Conservation (phyloP, 2,113 vertebrate genomes). For the Elgaria multicarinata region DNA sequence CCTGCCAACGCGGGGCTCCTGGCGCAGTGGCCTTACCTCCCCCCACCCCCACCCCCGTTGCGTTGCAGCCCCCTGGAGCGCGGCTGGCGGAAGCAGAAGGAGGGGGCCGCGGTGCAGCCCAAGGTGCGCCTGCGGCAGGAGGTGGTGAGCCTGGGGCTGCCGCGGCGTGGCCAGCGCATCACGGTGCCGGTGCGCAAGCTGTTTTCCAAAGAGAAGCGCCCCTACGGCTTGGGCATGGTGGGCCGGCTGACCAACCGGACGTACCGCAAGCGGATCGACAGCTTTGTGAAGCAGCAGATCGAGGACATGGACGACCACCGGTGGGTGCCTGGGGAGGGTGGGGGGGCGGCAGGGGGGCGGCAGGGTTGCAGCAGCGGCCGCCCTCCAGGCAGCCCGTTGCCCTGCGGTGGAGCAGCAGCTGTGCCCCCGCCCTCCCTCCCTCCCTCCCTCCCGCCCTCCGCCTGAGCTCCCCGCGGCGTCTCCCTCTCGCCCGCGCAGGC, state of each 20-base stretch:
- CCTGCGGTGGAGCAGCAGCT: background rate
- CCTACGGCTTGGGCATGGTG: slow-evolving; percentile 96
- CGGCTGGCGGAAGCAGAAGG: slow-evolving; percentile 96
- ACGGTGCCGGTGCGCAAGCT: slow-evolving; percentile 93
- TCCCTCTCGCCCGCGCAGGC: slow-evolving; percentile 75
- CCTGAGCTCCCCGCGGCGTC: background rate
- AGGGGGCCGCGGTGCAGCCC: slow-evolving; percentile 84
- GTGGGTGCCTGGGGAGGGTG: slow-evolving; percentile 61
- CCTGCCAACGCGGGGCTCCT: fast-evolving
- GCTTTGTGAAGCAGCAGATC: slow-evolving; percentile 95
- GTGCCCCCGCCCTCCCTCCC: too few species aligned
- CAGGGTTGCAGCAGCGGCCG: background rate
- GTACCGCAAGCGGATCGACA: slow-evolving; percentile 98
- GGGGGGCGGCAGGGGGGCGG: background rate
- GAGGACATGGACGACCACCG: slow-evolving; percentile 99
- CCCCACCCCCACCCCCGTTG: background rate
- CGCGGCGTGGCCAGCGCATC: slow-evolving; percentile 93
- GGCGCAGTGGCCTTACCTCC: too few species aligned
- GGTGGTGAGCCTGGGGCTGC: slow-evolving; percentile 90
- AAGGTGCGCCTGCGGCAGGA: slow-evolving; percentile 95
- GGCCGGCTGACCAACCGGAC: slow-evolving; percentile 97
- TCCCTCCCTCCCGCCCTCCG: too few species aligned
- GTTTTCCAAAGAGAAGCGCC: slow-evolving; percentile 94
- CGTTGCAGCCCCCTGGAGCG: slow-evolving; percentile 89
- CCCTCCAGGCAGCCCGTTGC: background rate